phyloP scores from a whole-genome alignment of 2,113 vertebrate genomes.

The Prunella fulvescens region DNA sequence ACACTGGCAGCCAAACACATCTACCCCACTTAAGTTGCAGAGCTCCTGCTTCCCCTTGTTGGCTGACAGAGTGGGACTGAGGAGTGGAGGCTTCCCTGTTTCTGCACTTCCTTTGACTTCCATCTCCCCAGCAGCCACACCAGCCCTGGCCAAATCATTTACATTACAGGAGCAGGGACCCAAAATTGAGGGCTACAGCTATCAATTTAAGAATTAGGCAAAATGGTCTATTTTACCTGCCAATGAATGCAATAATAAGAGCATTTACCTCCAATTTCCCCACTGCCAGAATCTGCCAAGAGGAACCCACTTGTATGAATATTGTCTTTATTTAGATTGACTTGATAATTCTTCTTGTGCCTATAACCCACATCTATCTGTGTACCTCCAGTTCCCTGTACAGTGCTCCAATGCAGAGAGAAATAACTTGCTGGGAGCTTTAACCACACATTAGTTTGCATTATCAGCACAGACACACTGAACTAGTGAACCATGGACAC shows the following conservation, averaged over 20 bases:
- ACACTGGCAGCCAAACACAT: not conserved
- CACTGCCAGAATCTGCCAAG: not conserved
- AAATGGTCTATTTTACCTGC: not conserved
- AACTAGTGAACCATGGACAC: not conserved
- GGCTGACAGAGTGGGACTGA: not conserved
- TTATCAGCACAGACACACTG: not conserved
- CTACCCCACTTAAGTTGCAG: not conserved
- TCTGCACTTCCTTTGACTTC: not conserved
- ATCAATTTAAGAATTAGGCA: not conserved
- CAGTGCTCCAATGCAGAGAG: not conserved
- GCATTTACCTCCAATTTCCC: not conserved
- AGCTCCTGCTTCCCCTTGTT: not conserved
- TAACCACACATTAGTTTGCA: not conserved
- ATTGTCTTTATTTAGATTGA: not conserved
- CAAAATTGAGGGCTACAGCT: not conserved
- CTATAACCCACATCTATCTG: not conserved
- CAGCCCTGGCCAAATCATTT: not conserved
- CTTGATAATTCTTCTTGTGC: not conserved
- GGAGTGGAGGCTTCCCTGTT: not conserved
- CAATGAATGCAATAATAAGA: not conserved
- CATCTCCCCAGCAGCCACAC: rapidly evolving
- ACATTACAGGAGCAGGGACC: not conserved
- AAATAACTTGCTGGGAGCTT: not conserved
- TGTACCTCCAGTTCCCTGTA: not conserved
- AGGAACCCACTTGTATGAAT: not conserved